Base-by-base conservation (phyloP, 2,888 invertebrate species). In the Nipponacmea schrenckii region DNA sequence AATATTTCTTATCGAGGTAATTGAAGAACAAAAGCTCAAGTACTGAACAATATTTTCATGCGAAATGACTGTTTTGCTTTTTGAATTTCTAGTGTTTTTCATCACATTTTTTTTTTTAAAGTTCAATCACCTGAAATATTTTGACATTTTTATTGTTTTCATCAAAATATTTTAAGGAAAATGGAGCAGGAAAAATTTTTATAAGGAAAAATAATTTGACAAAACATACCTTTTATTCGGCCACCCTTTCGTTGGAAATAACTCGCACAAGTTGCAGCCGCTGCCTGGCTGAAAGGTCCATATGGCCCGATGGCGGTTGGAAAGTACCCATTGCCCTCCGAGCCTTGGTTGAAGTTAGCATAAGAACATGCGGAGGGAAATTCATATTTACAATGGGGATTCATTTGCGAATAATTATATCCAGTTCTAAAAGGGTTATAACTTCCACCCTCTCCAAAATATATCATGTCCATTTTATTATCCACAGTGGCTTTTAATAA, bases 351-450 rank as follows among this genome's bases (percentile, higher is more conserved):
- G 15, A 70, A 50, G 44, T 65, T 65, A 17, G 64, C 65, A 56
- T 70, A 70, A 66, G 70, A 65, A 45, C 70, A 70, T 44, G 70
- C 65, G 17, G 70, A 56, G 24, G 56, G 31, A 44, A 70, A 70
- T 44, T 70, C 70, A 56, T 70, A 70, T 45, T 70, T 70, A 62
- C 70, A 70, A 44, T 70, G 70, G 10, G 66, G 46, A 62, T 70
- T 70, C 26, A 70, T 50, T 39, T 64, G 65, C 24, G 64, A 65
- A 65, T 70, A 70, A n/a, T 44, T 45, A n/a, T 65, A 44, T 24
- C 56, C 56, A 14, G 70, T 65, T 12, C 70, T 48, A 27, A 65
- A 70, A 17, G 66, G 56, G 10, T 39, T 39, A 62, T 70, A 70
- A 15, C 65, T 65, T 15, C 65, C 70, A 44, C 70, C 70, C 50